These are phyloP conservation scores for Apostichopus californicus DNA, from an alignment of 35 echinoderm and acorn worm species.

Conservation along the genomic window DNA sequence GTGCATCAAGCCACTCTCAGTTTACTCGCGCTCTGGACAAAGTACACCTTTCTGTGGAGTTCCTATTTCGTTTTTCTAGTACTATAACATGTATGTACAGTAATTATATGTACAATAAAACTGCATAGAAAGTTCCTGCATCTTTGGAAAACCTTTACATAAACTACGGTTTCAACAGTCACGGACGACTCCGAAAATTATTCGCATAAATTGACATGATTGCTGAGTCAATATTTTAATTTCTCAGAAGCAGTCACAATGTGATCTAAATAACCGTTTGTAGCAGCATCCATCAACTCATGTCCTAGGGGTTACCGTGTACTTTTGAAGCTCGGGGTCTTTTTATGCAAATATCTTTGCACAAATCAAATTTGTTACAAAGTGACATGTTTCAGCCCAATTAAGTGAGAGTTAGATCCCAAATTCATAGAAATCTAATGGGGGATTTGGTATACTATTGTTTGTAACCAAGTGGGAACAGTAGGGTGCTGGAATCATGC, in stretches of 20 bases:
- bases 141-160: too few relatives aligned
- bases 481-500: slow-evolving; percentile 38
- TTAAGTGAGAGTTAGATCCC: neutral
- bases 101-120: too few relatives aligned
- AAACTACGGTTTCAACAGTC: neutral
- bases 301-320: neutral
- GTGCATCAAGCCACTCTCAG: too few relatives aligned
- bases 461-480: slow-evolving; percentile 16
- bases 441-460: neutral
- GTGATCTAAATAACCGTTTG: neutral
- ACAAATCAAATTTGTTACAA: slow-evolving; percentile 19
- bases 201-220: slow-evolving; percentile 18
- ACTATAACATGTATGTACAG: too few relatives aligned
- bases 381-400: slow-evolving; percentile 16
- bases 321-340: neutral
- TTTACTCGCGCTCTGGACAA: too few relatives aligned
- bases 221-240: neutral
- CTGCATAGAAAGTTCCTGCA: too few relatives aligned
- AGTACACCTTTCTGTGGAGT: too few relatives aligned
- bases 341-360: neutral
- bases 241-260: neutral
- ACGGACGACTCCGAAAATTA: neutral
- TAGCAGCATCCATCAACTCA: neutral
- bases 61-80: too few relatives aligned
- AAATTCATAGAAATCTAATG: slow-evolving; percentile 1